Conservation (phyloP, 2,888 invertebrate species). For the Teleogryllus oceanicus region DNA sequence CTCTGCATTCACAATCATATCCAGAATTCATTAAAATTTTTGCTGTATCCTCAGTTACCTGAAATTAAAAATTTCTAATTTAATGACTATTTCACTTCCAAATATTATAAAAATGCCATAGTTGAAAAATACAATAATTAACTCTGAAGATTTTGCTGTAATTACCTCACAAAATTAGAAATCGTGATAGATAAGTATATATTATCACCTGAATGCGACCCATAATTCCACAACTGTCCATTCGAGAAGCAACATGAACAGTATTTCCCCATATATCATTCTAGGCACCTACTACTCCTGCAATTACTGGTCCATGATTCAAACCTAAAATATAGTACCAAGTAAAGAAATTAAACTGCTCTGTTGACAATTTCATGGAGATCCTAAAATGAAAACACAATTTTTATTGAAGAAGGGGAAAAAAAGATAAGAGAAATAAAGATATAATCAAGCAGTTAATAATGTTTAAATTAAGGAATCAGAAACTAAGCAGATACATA, state of each 20-base stretch:
- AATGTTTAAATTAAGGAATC: too few species aligned
- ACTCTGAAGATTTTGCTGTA: neutral
- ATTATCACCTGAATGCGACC: conserved; percentile 70
- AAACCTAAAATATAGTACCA: conserved; percentile 57
- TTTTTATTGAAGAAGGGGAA: too few species aligned
- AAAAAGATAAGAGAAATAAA: too few species aligned
- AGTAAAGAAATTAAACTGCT: too few species aligned
- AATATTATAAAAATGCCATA: neutral
- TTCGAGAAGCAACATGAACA: conserved; percentile 93
- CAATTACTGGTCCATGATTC: conserved; percentile 88
- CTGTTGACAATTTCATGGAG: too few species aligned
- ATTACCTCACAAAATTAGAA: conserved; percentile 33
- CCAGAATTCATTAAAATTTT: conserved; percentile 79
- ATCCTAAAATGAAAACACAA: too few species aligned
- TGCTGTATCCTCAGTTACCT: conserved; percentile 79
- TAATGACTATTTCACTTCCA: neutral
- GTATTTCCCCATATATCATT: conserved; percentile 99
- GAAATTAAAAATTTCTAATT: conserved; percentile 35
- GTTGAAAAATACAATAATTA: conserved; percentile 21
- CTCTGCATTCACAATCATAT: conserved; percentile 84
- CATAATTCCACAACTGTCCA: conserved; percentile 94
- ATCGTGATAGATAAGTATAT: conserved; percentile 36
- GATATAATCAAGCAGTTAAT: too few species aligned
- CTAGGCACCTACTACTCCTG: conserved; percentile 94
- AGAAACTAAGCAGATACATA: too few species aligned